phyloP scores from a whole-genome alignment of 2,797 vertebrate genomes.

The Nyctalus aviator region DNA sequence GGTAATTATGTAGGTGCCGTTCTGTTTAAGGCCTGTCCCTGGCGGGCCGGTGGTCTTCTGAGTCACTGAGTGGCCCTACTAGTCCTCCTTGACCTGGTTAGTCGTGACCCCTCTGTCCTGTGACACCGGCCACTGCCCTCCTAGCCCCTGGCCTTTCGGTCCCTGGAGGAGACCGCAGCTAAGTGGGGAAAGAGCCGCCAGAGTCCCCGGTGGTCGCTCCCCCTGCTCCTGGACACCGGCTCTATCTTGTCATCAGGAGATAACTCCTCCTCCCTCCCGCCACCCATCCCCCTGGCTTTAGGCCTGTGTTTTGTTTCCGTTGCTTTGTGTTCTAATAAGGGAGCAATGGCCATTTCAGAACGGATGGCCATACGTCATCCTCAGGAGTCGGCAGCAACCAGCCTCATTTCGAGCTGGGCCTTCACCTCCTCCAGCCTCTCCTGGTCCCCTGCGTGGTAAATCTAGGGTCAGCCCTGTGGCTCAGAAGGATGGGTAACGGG shows the following conservation, averaged over 20 bases:
- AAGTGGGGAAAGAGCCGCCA: neutral
- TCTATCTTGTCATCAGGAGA: neutral
- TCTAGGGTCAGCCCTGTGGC: neutral
- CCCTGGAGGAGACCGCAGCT: neutral
- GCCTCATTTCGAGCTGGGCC: neutral
- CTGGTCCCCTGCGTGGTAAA: neutral
- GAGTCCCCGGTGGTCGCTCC: accelerated
- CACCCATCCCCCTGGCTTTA: neutral
- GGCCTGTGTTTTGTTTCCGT: neutral
- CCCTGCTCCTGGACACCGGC: accelerated
- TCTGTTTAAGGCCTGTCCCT: neutral
- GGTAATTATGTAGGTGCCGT: neutral
- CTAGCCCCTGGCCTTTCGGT: neutral
- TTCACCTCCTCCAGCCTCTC: neutral
- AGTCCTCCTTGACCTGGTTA: accelerated
- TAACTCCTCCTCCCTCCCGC: neutral
- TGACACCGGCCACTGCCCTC: neutral
- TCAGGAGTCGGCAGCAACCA: neutral
- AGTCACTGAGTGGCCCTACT: neutral
- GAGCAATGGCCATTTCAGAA: neutral
- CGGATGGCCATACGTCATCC: neutral
- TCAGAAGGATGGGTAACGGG: neutral
- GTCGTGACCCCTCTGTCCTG: neutral
- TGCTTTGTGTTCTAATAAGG: neutral
- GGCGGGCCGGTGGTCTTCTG: neutral